Conservation (phyloP, 2,888 invertebrate genomes). For the Acronicta alni region DNA sequence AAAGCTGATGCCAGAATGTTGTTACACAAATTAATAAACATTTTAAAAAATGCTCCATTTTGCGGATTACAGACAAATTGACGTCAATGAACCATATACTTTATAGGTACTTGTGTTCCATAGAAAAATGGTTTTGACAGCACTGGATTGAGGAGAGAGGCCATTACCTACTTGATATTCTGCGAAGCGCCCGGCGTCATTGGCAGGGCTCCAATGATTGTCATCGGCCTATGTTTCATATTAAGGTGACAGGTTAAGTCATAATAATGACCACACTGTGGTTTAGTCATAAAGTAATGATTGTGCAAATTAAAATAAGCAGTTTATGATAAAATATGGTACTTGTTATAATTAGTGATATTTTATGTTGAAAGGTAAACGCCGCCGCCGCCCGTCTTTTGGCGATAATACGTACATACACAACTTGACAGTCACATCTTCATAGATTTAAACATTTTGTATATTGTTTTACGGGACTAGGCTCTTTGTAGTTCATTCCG, state of each 20-base stretch:
- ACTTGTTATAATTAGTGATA: constrained; percentile 2
- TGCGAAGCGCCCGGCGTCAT: constrained; percentile 63
- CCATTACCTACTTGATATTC: constrained; percentile 57
- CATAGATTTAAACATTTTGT: too few species aligned
- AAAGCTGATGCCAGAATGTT: constrained; percentile 25
- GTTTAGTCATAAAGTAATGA: constrained; percentile 52
- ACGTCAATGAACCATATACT: constrained; percentile 49
- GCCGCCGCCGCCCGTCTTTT: too few species aligned
- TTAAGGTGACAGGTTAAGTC: constrained; percentile 47
- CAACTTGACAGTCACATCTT: too few species aligned
- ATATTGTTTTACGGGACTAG: too few species aligned
- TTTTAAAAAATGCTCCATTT: constrained; percentile 18
- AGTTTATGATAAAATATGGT: constrained; percentile 27
- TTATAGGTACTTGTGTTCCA: constrained; percentile 52
- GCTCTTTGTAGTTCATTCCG: too few species aligned
- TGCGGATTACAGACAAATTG: constrained; percentile 18
- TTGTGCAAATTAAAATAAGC: constrained; percentile 34
- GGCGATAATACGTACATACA: too few species aligned
- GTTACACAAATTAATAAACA: constrained; percentile 20
- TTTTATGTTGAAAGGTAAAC: neutral
- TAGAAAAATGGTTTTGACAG: constrained; percentile 59
- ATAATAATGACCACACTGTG: constrained; percentile 25
- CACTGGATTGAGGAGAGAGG: constrained; percentile 45
- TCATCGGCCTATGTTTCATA: constrained; percentile 48
- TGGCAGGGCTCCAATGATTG: constrained; percentile 72